A percentile compares a stretch with the other conserved stretches of the same genome.
phyloP scores from a whole-genome alignment of 2,113 vertebrate species.

The Brachyhypopomus occidentalis region DNA sequence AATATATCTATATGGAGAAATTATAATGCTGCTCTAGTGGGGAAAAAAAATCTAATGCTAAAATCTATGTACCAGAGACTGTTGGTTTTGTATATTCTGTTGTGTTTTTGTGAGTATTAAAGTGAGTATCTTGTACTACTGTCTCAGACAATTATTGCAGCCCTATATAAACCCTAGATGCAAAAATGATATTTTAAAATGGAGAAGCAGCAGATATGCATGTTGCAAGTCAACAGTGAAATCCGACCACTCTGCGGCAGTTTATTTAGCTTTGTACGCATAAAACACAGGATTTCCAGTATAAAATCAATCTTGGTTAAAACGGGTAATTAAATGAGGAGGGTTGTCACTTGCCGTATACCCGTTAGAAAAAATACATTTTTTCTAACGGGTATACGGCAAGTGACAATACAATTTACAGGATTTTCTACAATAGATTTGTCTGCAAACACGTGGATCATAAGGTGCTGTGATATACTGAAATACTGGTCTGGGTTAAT shows the following conservation, averaged over 20 bases:
- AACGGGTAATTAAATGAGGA: constrained; percentile 26
- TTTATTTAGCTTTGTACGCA: neutral
- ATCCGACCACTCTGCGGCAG: neutral
- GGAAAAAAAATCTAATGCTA: constrained; percentile 27
- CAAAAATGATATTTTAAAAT: neutral
- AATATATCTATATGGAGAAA: constrained; percentile 49
- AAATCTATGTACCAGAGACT: constrained; percentile 54
- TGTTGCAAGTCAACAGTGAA: neutral
- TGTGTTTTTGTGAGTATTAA: constrained; percentile 60
- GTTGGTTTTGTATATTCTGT: constrained; percentile 59
- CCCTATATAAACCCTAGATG: neutral
- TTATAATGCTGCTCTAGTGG: constrained; percentile 52
- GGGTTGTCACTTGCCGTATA: neutral
- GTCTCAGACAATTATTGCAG: constrained; percentile 4
- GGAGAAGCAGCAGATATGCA: neutral
- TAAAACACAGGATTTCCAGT: neutral
- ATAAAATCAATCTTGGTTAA: constrained; percentile 67
- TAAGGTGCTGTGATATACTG: neutral
- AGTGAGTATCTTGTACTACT: constrained; percentile 52
- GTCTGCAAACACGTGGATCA: neutral
- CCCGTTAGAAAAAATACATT: constrained; percentile 63
- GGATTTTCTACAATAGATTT: neutral
- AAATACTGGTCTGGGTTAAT: neutral
- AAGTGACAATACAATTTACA: no score
- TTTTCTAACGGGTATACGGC: constrained; percentile 45